Base-by-base conservation (phyloP, 2,888 invertebrate genomes). In the Clitarchus hookeri region DNA sequence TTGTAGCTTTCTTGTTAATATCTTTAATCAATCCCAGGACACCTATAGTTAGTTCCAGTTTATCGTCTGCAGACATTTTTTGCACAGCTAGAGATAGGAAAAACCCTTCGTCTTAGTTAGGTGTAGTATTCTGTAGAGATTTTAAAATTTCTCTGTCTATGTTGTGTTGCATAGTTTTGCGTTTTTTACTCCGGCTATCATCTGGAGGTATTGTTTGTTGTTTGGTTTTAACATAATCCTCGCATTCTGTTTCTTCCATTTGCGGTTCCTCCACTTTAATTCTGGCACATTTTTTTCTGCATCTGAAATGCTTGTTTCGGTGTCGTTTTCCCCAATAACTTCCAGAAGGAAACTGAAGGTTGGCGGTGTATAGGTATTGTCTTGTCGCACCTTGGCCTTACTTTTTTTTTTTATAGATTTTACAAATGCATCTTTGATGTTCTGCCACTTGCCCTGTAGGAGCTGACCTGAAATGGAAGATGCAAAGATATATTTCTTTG, bases 381-480 rank as follows among this genome's bases (percentile, higher is more conserved):
- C 16, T 65, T 8, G 65, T 23, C 16, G 19, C n/a, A 65, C 65
- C 65, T 19, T 23, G 65, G 8, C 65, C 65, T 65, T 6, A 65
- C 16, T 65, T 6, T 53, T 65, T 19, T 65, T 65, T 65, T 65
- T 65, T 23, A n/a, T 6, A 65, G 65, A 65, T 65, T 65, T 65
- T 65, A 65, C 65, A 65, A 65, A 12, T 8, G 65, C 6, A 65
- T 65, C 65, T 53, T 8, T 65, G 65, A 65, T 23, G n/a, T 65
- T 65, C 8, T 65, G 19, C 65, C 65, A 65, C 23, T 65, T 65
- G 11, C 65, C 65, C 16, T 65, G 65, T n/a, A 65, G 13, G 16
- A 65, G 65, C n/a, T 65, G 65, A 65, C 65, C 65, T 65, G 65
- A 65, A 65, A 65, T 65, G 65, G 65, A 65, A 65, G 19, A 65